Conservation (phyloP, 1,140 invertebrate species). For the Camponotus vicinus region DNA sequence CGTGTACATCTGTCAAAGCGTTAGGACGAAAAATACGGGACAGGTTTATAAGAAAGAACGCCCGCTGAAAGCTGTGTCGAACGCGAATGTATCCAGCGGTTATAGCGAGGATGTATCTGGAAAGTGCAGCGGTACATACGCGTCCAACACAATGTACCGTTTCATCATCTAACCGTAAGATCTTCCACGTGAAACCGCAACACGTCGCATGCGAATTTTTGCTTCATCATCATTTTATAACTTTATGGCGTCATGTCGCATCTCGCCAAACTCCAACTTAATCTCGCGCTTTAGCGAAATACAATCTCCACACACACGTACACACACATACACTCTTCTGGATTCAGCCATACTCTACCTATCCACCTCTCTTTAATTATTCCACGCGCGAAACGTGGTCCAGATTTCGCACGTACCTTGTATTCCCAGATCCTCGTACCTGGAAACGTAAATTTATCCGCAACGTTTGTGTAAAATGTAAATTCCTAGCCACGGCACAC, state of each 20-base stretch:
- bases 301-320: constrained; percentile 22
- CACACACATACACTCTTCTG: neutral
- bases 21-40: constrained; percentile 53
- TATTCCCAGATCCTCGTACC: neutral
- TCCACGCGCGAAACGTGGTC: constrained; percentile 19
- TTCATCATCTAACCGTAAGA: constrained; percentile 65
- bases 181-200: constrained; percentile 67
- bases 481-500: constrained; percentile 34
- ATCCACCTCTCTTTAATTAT: neutral
- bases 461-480: constrained; percentile 41
- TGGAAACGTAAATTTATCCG: constrained; percentile 25
- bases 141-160: constrained; percentile 70
- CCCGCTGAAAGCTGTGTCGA: constrained; percentile 55
- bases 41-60: constrained; percentile 51
- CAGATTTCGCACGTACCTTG: neutral
- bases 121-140: constrained; percentile 60
- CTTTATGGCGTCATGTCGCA: constrained; percentile 5
- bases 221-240: constrained; percentile 40
- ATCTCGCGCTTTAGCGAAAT: constrained; percentile 55
- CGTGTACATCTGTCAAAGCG: constrained; percentile 51
- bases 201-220: constrained; percentile 68
- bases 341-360: neutral
- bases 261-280: constrained; percentile 36
- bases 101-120: constrained; percentile 48
- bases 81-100: constrained; percentile 52